These are phyloP conservation scores for Metallyticus violacea DNA, from an alignment of 2,888 invertebrate genomes.

Conservation along the genomic window DNA sequence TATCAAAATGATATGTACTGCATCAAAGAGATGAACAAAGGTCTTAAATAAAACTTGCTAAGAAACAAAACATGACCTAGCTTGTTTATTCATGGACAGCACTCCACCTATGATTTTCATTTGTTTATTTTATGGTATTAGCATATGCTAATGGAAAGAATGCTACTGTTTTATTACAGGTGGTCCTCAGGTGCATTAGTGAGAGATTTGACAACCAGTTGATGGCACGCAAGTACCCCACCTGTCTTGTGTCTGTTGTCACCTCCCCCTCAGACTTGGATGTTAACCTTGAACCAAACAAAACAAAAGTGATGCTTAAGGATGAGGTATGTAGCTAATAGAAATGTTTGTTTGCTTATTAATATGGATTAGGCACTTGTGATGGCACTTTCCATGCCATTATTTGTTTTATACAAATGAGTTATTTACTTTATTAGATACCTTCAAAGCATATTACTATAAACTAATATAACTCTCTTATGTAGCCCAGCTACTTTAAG, in stretches of 20 bases:
- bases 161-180: slow-evolving; percentile 40
- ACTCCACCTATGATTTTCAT: neutral
- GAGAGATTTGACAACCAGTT: slow-evolving; percentile 44
- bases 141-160: neutral
- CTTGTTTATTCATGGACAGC: too few species aligned
- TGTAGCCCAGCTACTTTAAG: too few species aligned
- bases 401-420: neutral
- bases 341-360: neutral
- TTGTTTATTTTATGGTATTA: neutral
- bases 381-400: too few species aligned
- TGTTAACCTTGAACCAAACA: slow-evolving; percentile 61
- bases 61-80: too few species aligned
- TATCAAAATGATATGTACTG: too few species aligned
- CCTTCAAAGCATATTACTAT: too few species aligned
- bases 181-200: slow-evolving; percentile 46
- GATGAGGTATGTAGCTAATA: slow-evolving; percentile 46
- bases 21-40: too few species aligned
- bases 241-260: slow-evolving; percentile 48
- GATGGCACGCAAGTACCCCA: slow-evolving; percentile 46
- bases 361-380: slow-evolving; percentile 8
- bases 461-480: too few species aligned
- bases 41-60: too few species aligned
- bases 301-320: slow-evolving; percentile 53
- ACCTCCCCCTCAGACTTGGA: slow-evolving; percentile 51
- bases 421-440: neutral